Percentiles rank a stretch among this genome's conserved stretches.
These are phyloP conservation scores for Xiphorhynchus erythropygius DNA, from an alignment of 2,797 vertebrate genomes.

Conservation along the genomic window DNA sequence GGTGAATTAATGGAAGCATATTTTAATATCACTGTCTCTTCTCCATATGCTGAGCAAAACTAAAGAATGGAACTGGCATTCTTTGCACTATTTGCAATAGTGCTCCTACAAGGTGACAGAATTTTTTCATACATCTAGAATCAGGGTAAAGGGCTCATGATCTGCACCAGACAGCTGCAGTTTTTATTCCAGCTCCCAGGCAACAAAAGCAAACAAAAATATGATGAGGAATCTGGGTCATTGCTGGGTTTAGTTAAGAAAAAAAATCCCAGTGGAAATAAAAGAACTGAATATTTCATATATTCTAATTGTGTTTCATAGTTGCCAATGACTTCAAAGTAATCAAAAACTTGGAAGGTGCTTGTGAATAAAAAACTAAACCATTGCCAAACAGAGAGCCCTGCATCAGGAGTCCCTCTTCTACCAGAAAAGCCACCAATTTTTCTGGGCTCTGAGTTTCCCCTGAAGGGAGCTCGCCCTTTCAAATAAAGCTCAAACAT, in stretches of 20 bases:
- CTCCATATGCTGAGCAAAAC: not conserved
- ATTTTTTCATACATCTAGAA: not conserved
- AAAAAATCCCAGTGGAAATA: not conserved
- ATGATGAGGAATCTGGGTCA: constrained; percentile 47
- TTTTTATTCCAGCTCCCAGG: not conserved
- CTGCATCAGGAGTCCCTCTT: not conserved
- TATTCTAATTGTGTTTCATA: not conserved
- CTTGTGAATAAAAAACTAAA: not conserved
- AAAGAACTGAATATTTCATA: not conserved
- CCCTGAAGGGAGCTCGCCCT: not conserved
- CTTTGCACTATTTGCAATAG: not conserved
- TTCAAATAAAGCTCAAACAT: not conserved
- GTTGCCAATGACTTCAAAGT: constrained; percentile 13
- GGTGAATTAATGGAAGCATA: not conserved
- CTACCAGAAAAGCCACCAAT: not conserved
- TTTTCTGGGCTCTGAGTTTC: not conserved
- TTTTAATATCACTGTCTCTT: not conserved
- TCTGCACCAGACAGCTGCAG: not conserved
- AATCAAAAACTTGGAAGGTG: not conserved
- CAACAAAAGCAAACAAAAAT: not conserved
- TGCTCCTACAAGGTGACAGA: not conserved
- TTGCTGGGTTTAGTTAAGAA: not conserved
- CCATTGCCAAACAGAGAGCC: not conserved
- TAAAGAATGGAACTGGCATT: not conserved
- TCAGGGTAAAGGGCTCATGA: not conserved